A percentile compares a stretch with the other conserved stretches of the same genome.
Conservation (phyloP, 2,888 invertebrate genomes). For the Athalia rosae region DNA sequence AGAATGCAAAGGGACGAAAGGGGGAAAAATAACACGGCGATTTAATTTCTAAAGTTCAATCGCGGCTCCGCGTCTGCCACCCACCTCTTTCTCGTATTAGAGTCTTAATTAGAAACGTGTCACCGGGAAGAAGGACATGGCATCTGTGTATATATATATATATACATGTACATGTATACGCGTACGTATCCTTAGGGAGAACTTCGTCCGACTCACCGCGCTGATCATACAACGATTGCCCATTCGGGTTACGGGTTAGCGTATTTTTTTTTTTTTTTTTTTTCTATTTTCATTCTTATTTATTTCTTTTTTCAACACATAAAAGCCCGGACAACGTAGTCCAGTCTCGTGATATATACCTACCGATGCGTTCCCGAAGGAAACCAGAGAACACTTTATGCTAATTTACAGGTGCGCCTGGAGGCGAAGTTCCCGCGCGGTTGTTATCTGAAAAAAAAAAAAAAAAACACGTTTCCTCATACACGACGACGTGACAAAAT, state of each 20-base stretch:
- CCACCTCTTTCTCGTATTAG: not conserved
- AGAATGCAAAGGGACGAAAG: too few species aligned
- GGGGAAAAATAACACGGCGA: too few species aligned
- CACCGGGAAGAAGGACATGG: constrained; percentile 32
- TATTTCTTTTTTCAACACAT: not conserved
- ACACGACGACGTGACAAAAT: too few species aligned
- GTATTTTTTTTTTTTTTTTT: not conserved
- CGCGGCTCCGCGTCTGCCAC: too few species aligned
- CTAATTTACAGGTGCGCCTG: constrained; percentile 60
- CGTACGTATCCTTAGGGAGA: not conserved
- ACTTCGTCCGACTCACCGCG: constrained; percentile 5
- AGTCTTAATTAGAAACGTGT: constrained; percentile 43
- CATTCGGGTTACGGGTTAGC: not conserved
- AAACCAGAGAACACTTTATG: constrained; percentile 54
- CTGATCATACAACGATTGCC: constrained; percentile 43
- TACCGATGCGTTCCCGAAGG: not conserved
- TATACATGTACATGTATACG: too few species aligned
- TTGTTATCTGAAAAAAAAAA: constrained; percentile 10
- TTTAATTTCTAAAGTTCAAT: too few species aligned
- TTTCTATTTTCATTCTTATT: too few species aligned
- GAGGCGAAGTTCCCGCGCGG: not conserved
- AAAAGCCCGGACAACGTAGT: too few species aligned
- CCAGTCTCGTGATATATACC: too few species aligned
- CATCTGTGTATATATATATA: too few species aligned
- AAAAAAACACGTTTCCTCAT: not conserved